phyloP scores from a whole-genome alignment of 2,888 invertebrate species.

The Coremacera marginata region DNA sequence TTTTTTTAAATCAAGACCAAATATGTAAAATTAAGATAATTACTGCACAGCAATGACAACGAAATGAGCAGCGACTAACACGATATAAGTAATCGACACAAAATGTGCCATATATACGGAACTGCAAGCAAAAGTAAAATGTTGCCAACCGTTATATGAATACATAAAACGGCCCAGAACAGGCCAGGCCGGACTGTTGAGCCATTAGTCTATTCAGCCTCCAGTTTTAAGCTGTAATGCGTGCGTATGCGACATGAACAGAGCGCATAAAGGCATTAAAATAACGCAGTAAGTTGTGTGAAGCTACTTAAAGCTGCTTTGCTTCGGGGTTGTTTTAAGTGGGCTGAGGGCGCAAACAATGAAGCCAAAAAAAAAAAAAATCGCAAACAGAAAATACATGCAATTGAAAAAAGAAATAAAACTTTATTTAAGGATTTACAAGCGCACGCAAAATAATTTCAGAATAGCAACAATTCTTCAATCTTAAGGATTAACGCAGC shows the following conservation, averaged over 20 bases:
- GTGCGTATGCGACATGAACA: conserved; percentile 9
- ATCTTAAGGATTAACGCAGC: conserved; percentile 13
- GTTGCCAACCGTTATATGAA: conserved; percentile 16
- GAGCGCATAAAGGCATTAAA: conserved; percentile 6
- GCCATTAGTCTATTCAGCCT: neutral
- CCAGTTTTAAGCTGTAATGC: conserved; percentile 9
- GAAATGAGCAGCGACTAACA: neutral
- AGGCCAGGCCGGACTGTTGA: neutral
- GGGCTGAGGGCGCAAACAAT: neutral
- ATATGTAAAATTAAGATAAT: neutral
- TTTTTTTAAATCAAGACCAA: too few species aligned
- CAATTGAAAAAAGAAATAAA: conserved; percentile 15
- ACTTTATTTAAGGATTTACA: conserved; percentile 43
- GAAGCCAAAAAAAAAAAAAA: neutral
- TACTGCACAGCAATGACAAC: neutral
- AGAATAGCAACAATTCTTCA: conserved; percentile 13
- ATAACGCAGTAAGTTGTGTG: neutral
- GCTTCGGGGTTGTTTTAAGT: conserved; percentile 4
- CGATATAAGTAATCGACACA: neutral
- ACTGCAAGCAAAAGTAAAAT: conserved; percentile 12
- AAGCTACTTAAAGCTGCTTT: neutral
- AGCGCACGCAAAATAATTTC: conserved; percentile 29
- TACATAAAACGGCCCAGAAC: neutral
- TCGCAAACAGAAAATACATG: too few species aligned
- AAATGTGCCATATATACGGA: neutral